Percentiles rank a stretch among this genome's conserved stretches.
phyloP scores from a whole-genome alignment of 1,140 invertebrate species.

The Drosophila insularis region DNA sequence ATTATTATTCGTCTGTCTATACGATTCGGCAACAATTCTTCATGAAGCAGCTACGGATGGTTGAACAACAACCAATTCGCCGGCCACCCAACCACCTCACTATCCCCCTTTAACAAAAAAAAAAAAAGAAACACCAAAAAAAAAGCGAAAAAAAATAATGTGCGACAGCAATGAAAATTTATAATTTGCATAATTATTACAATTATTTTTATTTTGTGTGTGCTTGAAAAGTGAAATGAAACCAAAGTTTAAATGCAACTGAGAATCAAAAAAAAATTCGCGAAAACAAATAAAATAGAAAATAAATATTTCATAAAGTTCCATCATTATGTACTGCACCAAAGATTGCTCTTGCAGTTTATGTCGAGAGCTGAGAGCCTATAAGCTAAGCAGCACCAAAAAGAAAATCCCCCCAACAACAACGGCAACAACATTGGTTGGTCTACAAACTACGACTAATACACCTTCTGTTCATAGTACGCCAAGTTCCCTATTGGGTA shows the following conservation, averaged over 20 bases:
- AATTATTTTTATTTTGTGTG: constrained; percentile 53
- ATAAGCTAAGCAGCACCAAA: constrained; percentile 63
- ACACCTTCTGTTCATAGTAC: background rate
- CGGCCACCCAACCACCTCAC: background rate
- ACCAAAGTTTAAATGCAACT: constrained; percentile 44
- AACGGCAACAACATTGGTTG: background rate
- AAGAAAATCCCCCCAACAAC: constrained; percentile 38
- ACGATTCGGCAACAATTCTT: constrained; percentile 23
- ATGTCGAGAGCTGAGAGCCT: constrained; percentile 83
- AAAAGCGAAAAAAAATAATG: background rate
- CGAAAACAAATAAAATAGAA: constrained; percentile 16
- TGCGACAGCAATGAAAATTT: constrained; percentile 66
- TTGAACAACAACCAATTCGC: constrained; percentile 30
- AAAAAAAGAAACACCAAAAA: too few relatives aligned
- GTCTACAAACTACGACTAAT: too few relatives aligned
- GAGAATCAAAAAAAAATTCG: background rate
- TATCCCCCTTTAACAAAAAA: background rate
- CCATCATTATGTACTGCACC: constrained; percentile 81
- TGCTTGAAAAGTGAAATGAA: constrained; percentile 55
- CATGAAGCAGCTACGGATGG: constrained; percentile 51
- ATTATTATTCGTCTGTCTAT: background rate
- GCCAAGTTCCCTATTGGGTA: constrained; percentile 63
- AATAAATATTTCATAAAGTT: background rate
- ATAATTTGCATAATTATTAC: constrained; percentile 77
- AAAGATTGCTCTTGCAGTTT: constrained; percentile 83